Evolutionary conservation across 2,888 invertebrate species (phyloP), one percentile per base, ranked within the genome.

Genomic region (Seladonia tumulorum): DNA sequence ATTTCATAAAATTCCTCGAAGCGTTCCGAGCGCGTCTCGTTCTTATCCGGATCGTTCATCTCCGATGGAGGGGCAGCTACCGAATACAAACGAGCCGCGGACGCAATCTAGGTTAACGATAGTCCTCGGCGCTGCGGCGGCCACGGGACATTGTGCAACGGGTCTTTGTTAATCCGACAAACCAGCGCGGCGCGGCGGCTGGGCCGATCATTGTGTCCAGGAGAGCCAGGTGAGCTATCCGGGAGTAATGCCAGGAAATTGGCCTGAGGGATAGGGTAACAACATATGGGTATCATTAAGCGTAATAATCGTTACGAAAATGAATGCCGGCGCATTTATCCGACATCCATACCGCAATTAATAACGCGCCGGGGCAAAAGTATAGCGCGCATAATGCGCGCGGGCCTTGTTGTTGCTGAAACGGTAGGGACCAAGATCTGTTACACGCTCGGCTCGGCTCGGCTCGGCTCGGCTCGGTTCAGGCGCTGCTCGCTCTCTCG

Each of bases 281-380:
- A 66, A 82, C 47, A 57, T 39, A 53, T 72, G 53, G 83, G 53
- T 83, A 83, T 77, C 76, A 82, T 83, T 83, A 83, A 82, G 76
- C 53, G 82, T 57, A 81, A 83, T 82, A 82, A 83, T 82, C 83
- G 82, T 81, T 83, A 83, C 57, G 25, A 49, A 18, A 73, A 82
- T 82, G 73, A 83, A 82, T 83, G 73, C 68, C 5, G 29, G 68
- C 22, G 42, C 42, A 66, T 73, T 83, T 77, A 82, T 76, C 72
- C 45, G 83, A 73, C 73, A 76, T 57, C 53, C 25, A 60, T 45
- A 70, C 63, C 7, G 57, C 45, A 83, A 81, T 83, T 83, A 83
- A 81, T 83, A 76, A 73, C 29, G 47, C 45, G 25, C 66, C 66
- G 76, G 25, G 68, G 72, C 53, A 76, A 81, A 76, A 81, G 66